Base-by-base conservation (phyloP, 2,113 vertebrate genomes). In the Toxotes jaculatrix region DNA sequence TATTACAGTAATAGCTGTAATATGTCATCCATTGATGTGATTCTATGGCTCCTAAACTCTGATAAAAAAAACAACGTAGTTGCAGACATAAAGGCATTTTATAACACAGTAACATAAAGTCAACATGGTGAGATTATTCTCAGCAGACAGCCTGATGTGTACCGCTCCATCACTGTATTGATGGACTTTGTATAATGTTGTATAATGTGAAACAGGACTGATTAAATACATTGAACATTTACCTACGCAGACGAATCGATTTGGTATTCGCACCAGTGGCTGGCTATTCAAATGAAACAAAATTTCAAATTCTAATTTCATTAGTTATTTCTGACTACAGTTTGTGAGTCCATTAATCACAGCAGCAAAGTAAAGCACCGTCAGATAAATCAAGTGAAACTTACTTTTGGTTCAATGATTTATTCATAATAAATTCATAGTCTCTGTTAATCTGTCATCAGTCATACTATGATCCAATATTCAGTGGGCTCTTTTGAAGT, bases 231-330 rank as follows among this genome's bases (percentile, higher is more conserved):
- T 42, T 43, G 51, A 73, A 73, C 51, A 38, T 85, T 71, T 65
- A 70, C 72, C 62, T 42, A 60, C 4, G 9, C 49, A 43, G 42
- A 68, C 3, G 42, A 75, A 90, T 88, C 27, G 43, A 91, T 91
- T 83, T 83, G 64, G 43, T 56, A 59, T 89, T 84, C 77, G 55
- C 55, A 62, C 65, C 47, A 21, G 78, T 12, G 79, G 59, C 47
- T 63, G 74, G 36, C 68, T 83, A 90, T 90, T 93, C 68, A 87
- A 90, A 92, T 90, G 43, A 79, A 74, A 84, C 47, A 13, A 53
- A 75, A 92, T 93, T 88, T 91, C 57, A 93, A 92, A 93, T 93
- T 92, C 76, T 83, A 91, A 92, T 93, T 87, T 93, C 85, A 90
- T 93, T 90, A 85, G 45, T 17, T 68, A 70, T 90, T 83, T 87